Base-by-base conservation (phyloP, 2,113 vertebrate genomes). In the Perognathus longimembris region DNA sequence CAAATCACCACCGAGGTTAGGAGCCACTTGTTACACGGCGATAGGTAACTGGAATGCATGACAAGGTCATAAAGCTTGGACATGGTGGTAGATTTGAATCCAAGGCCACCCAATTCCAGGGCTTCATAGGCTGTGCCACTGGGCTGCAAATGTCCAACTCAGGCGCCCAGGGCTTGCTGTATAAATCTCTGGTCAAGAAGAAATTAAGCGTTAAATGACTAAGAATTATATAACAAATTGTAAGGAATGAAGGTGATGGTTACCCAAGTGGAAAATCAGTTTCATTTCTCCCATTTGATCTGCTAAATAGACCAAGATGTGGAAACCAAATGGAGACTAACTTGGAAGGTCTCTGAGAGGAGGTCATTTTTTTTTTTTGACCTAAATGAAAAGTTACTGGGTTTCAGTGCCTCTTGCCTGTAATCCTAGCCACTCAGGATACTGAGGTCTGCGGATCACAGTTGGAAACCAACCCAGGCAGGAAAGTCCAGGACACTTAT, bases 301-400 rank as follows among this genome's bases (percentile, higher is more conserved):
- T 66, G 66, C 50, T 88, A 75, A 74, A 88, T 20, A 73, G 81
- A 91, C 76, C 45, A 18, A 84, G 14, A 5, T 34, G 78, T 91
- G 34, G 71, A 91, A 89, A 92, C 12, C n/a, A 64, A 78, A 79
- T 79, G 38, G 59, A 89, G 20, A 69, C 38, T 70, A 93, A 87
- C 64, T 93, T 81, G 66, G 77, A 85, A 92, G 50, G 20, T 69
- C 88, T 93, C 45, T 82, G 85, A 79, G 24, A 96, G 34, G 74
- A 92, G 38, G 69, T 90, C 28, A 66, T 42, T 85, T 85, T 40
- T 93, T 75, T 63, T 8, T 66, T 15, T 54, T n/a, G n/a, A 71
- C 76, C 8, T 8, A 63, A 93, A 85, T 36, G 14, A 54, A 54
- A 54, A 54, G 11, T 54, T 54, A 15, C 50, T 54, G 50, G 50